Evolutionary conservation across 2,888 invertebrate genomes (phyloP).

Genomic region (Hyposoter didymator): DNA sequence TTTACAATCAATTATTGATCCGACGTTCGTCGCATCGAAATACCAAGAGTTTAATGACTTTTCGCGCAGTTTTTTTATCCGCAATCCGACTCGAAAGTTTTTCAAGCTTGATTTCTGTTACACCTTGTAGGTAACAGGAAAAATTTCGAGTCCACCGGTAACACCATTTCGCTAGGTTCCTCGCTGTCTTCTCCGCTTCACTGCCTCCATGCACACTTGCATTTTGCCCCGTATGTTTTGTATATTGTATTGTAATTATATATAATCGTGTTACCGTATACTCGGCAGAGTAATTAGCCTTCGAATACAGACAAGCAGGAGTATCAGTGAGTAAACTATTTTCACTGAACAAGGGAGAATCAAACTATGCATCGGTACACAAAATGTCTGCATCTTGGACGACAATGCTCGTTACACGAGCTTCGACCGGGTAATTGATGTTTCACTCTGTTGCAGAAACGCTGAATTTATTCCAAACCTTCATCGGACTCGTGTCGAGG

Average conservation of each 20-base stretch:
- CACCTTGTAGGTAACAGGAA: background rate
- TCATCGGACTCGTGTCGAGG: background rate
- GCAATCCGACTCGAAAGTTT: background rate
- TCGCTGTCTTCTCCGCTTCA: constrained; percentile 62
- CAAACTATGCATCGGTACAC: background rate
- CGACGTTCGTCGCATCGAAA: background rate
- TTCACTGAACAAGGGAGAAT: constrained; percentile 10
- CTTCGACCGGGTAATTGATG: background rate
- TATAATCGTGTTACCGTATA: constrained; percentile 6
- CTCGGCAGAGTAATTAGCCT: constrained; percentile 53
- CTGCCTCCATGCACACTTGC: constrained; percentile 41
- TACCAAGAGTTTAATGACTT: background rate
- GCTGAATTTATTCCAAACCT: background rate
- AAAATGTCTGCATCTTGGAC: background rate
- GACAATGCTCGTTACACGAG: background rate
- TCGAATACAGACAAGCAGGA: constrained; percentile 54
- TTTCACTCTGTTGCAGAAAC: background rate
- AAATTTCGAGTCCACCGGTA: constrained; percentile 55
- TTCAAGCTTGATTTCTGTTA: background rate
- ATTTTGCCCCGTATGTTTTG: background rate
- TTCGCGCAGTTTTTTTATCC: background rate
- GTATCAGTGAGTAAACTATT: constrained; percentile 47
- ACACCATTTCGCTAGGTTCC: constrained; percentile 60
- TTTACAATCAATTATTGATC: background rate
- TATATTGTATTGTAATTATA: constrained; percentile 26